Percentiles rank a stretch among this genome's conserved stretches.
phyloP scores from a whole-genome alignment of 2,888 invertebrate species.

The Dyspetes luteomarginatus region DNA sequence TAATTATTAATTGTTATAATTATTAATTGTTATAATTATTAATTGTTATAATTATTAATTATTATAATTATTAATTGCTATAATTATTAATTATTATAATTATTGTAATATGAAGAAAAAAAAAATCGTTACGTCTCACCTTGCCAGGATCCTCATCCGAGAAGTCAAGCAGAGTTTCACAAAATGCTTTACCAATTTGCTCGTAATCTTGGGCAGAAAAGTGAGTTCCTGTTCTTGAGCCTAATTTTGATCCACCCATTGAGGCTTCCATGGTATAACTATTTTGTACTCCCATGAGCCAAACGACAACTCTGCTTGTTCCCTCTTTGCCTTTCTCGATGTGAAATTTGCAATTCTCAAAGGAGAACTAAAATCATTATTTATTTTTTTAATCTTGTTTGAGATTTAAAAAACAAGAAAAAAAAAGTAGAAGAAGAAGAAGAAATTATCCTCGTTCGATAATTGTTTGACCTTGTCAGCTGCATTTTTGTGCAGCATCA shows the following conservation, averaged over 20 bases:
- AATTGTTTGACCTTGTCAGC: slow-evolving; percentile 89
- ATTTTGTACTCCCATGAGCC: slow-evolving; percentile 97
- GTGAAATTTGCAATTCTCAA: slow-evolving; percentile 96
- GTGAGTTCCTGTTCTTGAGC: slow-evolving; percentile 92
- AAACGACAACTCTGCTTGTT: slow-evolving; percentile 96
- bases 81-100: not conserved
- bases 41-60: not conserved
- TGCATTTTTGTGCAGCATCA: slow-evolving; percentile 96
- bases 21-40: not conserved
- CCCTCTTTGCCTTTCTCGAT: slow-evolving; percentile 97
- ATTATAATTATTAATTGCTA: not conserved
- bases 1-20: not conserved
- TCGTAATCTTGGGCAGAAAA: slow-evolving; percentile 92
- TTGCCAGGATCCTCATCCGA: slow-evolving; percentile 94
- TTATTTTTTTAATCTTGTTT: no score
- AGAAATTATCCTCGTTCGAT: not conserved
- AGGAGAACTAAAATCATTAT: slow-evolving; percentile 90
- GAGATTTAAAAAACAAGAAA: slow-evolving; percentile 34
- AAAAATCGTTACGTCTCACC: slow-evolving; percentile 83
- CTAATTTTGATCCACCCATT: slow-evolving; percentile 94
- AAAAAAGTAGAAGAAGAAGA: not conserved
- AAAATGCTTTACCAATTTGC: slow-evolving; percentile 94
- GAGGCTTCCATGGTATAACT: slow-evolving; percentile 98
- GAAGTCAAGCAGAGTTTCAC: slow-evolving; percentile 96
- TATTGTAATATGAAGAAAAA: no score